These are phyloP conservation scores for Thymelicus acteon DNA, from an alignment of 2,888 invertebrate species.

Conservation along the genomic window DNA sequence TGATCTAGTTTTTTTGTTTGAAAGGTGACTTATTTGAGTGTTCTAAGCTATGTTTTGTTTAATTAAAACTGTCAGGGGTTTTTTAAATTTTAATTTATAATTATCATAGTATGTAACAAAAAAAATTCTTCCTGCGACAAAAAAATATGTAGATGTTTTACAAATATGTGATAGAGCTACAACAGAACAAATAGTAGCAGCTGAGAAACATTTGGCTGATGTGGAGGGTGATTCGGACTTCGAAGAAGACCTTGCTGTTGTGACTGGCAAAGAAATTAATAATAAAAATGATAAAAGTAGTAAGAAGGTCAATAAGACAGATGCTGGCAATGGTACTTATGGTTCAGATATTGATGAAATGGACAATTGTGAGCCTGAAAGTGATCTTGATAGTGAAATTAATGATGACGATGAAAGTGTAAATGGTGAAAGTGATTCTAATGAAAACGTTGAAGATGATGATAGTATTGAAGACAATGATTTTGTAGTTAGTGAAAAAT, in stretches of 20 bases:
- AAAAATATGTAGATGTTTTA: slow-evolving; percentile 83
- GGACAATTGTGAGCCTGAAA: slow-evolving; percentile 40
- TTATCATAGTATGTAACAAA: no score
- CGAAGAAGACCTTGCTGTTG: slow-evolving; percentile 86
- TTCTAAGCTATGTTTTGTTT: no score
- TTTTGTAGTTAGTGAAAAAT: not conserved
- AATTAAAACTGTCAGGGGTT: no score
- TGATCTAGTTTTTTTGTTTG: no score
- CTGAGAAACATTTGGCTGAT: slow-evolving; percentile 86
- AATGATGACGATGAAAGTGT: slow-evolving; percentile 39
- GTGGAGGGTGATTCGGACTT: slow-evolving; percentile 86
- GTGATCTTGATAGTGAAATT: slow-evolving; percentile 33
- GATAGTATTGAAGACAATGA: slow-evolving; percentile 21
- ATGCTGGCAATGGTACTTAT: not conserved
- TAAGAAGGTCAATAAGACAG: slow-evolving; percentile 40
- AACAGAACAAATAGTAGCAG: slow-evolving; percentile 84
- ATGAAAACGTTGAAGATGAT: slow-evolving; percentile 32
- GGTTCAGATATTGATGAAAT: slow-evolving; percentile 32
- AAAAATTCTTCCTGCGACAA: slow-evolving; percentile 9
- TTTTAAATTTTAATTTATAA: no score
- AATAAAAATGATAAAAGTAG: slow-evolving; percentile 51
- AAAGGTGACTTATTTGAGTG: no score
- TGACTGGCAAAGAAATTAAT: slow-evolving; percentile 74
- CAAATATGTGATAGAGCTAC: slow-evolving; percentile 90
- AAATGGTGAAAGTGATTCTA: slow-evolving; percentile 33